Evolutionary conservation across 2,888 invertebrate genomes (phyloP), one percentile per base, ranked within the genome.

Genomic region (Drosophila buzzatii): DNA sequence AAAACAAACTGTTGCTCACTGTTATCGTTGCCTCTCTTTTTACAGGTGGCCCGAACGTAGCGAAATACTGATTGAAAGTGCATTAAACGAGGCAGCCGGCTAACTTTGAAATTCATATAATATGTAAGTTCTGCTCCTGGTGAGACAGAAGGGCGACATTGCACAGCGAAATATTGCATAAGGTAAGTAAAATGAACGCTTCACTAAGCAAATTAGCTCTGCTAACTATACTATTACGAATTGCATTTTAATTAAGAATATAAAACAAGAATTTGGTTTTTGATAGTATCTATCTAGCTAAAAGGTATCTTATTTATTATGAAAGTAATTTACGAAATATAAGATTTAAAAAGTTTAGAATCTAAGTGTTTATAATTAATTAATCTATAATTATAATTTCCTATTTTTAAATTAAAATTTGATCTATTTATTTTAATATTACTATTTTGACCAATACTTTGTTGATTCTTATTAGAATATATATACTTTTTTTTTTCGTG

Each of bases 1-100:
- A 76, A 84, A 89, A 85, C 85, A 85, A 85, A 85, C 85, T 85
- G 85, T 85, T 85, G 85, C 85, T 84, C 82, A 70, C 76, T 79
- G 63, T 79, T 82, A 82, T 80, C 70, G 73, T 57, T 71, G 72
- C 56, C 73, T 75, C 80, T 85, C 73, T 73, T 70, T 70, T 78
- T 70, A 74, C 89, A 86, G 86, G 84, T 85, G 87, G 68, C 67
- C 70, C 56, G 61, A 68, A 71, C 76, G 67, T 68, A 76, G 60
- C 67, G 49, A 58, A 75, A 68, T 75, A 71, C 80, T 68, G 64
- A 77, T 75, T 79, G 77, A 70, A 79, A 57, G 59, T 67, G 71
- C 67, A 79, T 71, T 20, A 59, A 56, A 53, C 52, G 60, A 37
- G 45, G 23, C 56, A 78, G 74, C 80, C 77, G 71, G 76, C 71